Percentiles rank a stretch among this genome's conserved stretches.
Evolutionary conservation across 2,888 invertebrate genomes (phyloP).

Genomic region (Dugesia japonica): DNA sequence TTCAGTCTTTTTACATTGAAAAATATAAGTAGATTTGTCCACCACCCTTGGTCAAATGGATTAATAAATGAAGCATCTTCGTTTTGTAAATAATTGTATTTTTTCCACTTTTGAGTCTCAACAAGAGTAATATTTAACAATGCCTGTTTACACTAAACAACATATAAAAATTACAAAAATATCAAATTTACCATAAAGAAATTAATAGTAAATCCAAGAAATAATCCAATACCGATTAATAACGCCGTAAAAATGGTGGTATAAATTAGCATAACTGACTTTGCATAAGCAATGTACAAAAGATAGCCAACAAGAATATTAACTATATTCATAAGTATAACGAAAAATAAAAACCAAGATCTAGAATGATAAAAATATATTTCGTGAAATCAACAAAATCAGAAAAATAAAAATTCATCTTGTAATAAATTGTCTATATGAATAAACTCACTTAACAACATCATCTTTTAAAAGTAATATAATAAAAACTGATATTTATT

Average conservation of each 20-base stretch:
- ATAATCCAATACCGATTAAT: not conserved
- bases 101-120: not conserved
- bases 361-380: too few relatives aligned
- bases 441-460: too few relatives aligned
- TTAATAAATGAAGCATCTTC: conserved; percentile 73
- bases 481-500: too few relatives aligned
- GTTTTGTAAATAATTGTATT: conserved; percentile 69
- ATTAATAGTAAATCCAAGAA: not conserved
- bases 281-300: not conserved
- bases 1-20: not conserved
- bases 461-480: too few relatives aligned
- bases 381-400: too few relatives aligned
- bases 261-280: not conserved
- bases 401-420: too few relatives aligned
- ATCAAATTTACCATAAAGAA: conserved; percentile 4
- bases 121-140: not conserved
- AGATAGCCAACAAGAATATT: not conserved
- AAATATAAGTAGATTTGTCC: conserved; percentile 54
- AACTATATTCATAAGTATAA: not conserved
- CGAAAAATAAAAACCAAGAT: not conserved
- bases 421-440: too few relatives aligned
- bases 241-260: not conserved
- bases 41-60: conserved; percentile 73
- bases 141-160: not conserved
- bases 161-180: not conserved